These are phyloP conservation scores for Dasyurus viverrinus DNA, from an alignment of 2,113 vertebrate genomes.

Conservation along the genomic window DNA sequence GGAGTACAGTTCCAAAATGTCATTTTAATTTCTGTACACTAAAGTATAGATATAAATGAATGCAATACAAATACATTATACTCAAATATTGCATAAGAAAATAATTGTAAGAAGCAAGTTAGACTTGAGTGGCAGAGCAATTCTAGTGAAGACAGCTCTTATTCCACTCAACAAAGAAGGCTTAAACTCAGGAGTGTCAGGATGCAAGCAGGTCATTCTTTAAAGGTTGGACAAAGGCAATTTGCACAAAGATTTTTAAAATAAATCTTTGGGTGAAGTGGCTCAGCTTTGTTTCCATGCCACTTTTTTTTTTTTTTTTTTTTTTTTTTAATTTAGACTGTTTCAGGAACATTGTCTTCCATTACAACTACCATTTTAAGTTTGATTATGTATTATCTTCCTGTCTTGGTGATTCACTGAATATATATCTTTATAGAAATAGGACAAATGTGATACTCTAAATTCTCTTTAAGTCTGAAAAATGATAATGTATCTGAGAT, in stretches of 20 bases:
- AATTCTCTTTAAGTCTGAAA: background rate
- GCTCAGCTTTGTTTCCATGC: background rate
- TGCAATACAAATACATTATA: background rate
- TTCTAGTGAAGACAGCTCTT: background rate
- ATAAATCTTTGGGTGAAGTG: background rate
- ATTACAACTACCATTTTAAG: background rate
- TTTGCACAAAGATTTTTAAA: background rate
- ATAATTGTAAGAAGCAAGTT: background rate
- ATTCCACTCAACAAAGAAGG: background rate
- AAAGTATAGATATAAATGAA: background rate
- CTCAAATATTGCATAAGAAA: background rate
- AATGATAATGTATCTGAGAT: background rate
- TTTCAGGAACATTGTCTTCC: background rate
- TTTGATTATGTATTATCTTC: background rate
- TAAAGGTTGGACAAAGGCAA: background rate
- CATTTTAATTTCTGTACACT: conserved; percentile 12
- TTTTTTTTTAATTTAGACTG: background rate
- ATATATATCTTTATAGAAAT: background rate
- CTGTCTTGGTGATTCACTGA: background rate
- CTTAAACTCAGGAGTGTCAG: background rate
- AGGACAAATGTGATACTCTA: background rate
- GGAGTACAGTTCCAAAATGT: conserved; percentile 40
- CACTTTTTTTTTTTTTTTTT: background rate
- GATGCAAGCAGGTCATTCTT: background rate
- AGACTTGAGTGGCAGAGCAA: background rate